Evolutionary conservation across 1,140 invertebrate species (phyloP).

Genomic region (Cherax quadricarinatus): DNA sequence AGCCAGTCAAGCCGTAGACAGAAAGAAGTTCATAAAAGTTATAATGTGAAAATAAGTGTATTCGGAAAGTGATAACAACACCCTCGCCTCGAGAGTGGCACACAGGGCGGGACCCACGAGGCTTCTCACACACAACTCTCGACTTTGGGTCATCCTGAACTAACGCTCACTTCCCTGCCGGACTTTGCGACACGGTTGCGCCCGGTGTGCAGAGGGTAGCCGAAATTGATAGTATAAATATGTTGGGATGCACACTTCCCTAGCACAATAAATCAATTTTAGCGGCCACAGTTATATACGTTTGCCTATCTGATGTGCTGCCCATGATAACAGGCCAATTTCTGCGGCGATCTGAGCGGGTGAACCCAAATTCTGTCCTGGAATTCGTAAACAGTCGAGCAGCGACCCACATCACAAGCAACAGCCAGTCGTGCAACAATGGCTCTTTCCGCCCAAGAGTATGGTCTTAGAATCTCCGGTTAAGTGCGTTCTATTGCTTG

Average conservation of each 20-base stretch:
- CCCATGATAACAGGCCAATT: constrained; percentile 65
- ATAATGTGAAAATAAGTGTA: constrained; percentile 72
- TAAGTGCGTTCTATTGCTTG: background rate
- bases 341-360: constrained; percentile 59
- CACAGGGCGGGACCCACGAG: background rate
- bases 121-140: background rate
- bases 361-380: constrained; percentile 42
- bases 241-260: constrained; percentile 70
- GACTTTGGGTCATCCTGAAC: background rate
- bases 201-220: constrained; percentile 52
- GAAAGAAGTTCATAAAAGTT: constrained; percentile 71
- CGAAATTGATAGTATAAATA: constrained; percentile 71
- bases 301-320: constrained; percentile 68
- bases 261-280: constrained; percentile 71
- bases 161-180: constrained; percentile 15
- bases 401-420: background rate
- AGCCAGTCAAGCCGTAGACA: constrained; percentile 70
- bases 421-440: constrained; percentile 31
- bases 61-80: constrained; percentile 71
- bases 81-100: constrained; percentile 44
- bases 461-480: constrained; percentile 5
- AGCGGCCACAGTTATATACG: constrained; percentile 69
- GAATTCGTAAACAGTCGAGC: constrained; percentile 51
- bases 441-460: background rate
- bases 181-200: background rate